phyloP scores from a whole-genome alignment of 2,113 vertebrate species.

The Rissa tridactyla region DNA sequence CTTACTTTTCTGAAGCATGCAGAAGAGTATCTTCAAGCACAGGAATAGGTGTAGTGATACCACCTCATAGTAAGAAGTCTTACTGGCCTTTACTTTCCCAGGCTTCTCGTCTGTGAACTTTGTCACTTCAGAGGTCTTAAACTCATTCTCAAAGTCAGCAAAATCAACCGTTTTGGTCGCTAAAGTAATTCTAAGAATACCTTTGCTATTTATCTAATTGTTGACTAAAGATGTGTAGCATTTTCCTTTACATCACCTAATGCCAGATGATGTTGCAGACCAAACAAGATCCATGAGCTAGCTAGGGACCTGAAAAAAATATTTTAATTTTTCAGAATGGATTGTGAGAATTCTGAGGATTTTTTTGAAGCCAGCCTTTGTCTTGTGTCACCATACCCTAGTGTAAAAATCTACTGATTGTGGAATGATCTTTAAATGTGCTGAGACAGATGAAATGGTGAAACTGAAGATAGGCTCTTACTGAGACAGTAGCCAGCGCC shows the following conservation, averaged over 20 bases:
- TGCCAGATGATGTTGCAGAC: neutral
- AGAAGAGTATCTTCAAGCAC: neutral
- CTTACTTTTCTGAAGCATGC: neutral
- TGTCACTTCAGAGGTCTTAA: neutral
- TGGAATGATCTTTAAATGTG: neutral
- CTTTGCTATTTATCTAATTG: neutral
- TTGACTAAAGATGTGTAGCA: neutral
- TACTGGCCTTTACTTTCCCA: neutral
- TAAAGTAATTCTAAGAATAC: neutral
- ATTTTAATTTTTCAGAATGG: neutral
- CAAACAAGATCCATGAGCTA: neutral
- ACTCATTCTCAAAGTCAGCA: neutral
- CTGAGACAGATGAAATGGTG: neutral
- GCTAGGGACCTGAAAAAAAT: neutral
- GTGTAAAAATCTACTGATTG: neutral
- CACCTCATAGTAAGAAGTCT: neutral
- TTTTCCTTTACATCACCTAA: neutral
- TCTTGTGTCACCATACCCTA: neutral
- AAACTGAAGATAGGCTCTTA: neutral
- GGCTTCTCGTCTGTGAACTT: neutral
- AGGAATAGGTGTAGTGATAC: neutral
- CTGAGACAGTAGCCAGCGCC: neutral
- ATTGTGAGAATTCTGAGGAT: neutral
- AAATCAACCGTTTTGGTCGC: neutral
- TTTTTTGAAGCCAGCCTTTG: neutral